Percentiles rank a stretch among this genome's conserved stretches.
These are phyloP conservation scores for Sinopyrophorus schimmeli DNA, from an alignment of 2,888 invertebrate genomes.

Conservation along the genomic window DNA sequence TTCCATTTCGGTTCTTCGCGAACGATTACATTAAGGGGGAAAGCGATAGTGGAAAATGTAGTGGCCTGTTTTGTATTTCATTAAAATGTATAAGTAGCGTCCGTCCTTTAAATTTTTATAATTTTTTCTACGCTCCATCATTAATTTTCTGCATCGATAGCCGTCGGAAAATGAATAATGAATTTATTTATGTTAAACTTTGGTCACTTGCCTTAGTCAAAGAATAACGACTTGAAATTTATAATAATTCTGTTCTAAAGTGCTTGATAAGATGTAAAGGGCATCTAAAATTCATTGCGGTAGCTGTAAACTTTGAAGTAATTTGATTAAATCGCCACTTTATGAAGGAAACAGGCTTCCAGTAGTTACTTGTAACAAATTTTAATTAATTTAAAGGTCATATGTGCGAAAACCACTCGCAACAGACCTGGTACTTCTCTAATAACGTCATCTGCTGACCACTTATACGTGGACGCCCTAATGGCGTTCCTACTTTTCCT, in stretches of 20 bases:
- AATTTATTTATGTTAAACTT: constrained; percentile 13
- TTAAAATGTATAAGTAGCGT: constrained; percentile 13
- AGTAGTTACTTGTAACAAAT: constrained; percentile 9
- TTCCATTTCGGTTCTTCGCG: constrained; percentile 16
- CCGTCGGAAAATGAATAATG: constrained; percentile 13
- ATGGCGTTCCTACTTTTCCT: no score
- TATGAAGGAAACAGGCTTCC: background rate
- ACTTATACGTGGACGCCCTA: constrained; percentile 1
- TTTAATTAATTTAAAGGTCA: constrained; percentile 12
- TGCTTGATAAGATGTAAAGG: background rate
- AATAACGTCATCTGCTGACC: constrained; percentile 5
- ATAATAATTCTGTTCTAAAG: background rate
- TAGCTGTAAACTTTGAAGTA: background rate
- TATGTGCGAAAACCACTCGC: constrained; percentile 6
- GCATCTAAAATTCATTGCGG: background rate
- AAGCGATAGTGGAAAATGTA: background rate
- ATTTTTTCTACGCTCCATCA: constrained; percentile 14
- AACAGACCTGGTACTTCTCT: constrained; percentile 7
- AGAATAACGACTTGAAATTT: background rate
- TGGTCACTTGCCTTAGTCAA: background rate
- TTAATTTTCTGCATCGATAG: constrained; percentile 13
- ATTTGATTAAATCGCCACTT: background rate
- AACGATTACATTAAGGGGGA: background rate
- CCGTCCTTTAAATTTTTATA: constrained; percentile 10
- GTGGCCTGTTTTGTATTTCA: background rate